Evolutionary conservation across 2,113 vertebrate genomes (phyloP).

Genomic region (Dasyurus viverrinus): DNA sequence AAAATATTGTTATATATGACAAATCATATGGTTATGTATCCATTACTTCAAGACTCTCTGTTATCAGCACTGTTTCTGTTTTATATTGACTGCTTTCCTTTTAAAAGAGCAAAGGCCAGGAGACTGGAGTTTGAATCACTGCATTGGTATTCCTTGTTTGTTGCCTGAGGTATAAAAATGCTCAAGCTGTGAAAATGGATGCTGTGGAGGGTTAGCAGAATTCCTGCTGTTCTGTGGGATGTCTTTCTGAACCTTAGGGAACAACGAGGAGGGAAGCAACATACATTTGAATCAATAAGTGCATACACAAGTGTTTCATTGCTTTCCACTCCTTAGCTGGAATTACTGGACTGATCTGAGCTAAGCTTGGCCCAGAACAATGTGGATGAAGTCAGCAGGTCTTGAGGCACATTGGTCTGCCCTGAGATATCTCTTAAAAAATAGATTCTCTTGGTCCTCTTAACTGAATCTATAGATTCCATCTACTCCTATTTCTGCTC

Average conservation of each 20-base stretch:
- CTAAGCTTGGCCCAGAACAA: background rate
- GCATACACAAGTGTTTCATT: background rate
- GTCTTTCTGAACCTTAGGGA: background rate
- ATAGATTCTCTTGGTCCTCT: background rate
- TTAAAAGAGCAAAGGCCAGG: background rate
- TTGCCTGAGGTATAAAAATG: background rate
- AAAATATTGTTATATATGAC: background rate
- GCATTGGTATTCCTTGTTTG: background rate
- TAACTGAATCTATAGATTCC: background rate
- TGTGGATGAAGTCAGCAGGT: background rate
- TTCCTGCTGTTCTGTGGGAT: background rate
- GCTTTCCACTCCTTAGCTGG: background rate
- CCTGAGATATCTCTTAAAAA: background rate
- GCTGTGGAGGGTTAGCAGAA: background rate
- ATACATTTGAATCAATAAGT: background rate
- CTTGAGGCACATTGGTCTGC: background rate
- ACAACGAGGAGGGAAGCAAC: background rate
- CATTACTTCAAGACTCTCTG: background rate
- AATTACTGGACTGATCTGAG: background rate
- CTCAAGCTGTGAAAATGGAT: background rate
- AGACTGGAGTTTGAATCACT: background rate
- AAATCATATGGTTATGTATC: background rate
- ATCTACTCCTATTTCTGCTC: background rate
- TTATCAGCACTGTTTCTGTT: background rate
- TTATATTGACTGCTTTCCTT: background rate